These are phyloP conservation scores for Pentalonia nigronervosa DNA, from an alignment of 1,140 invertebrate genomes.

Conservation along the genomic window DNA sequence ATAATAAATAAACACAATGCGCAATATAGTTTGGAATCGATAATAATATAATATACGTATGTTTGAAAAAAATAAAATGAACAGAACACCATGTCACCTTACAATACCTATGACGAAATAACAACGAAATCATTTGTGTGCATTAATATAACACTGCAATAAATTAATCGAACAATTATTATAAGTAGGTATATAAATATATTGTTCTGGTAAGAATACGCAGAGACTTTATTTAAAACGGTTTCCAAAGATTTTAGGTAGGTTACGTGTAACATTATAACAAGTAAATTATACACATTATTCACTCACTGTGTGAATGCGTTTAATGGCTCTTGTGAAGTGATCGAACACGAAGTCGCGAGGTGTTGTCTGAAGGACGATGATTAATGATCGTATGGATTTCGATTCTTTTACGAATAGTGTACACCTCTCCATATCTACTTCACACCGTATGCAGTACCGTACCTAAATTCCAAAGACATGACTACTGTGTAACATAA, in stretches of 20 bases:
- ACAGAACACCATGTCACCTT: too few relatives aligned
- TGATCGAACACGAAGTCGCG: neutral
- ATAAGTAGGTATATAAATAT: neutral
- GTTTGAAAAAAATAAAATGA: neutral
- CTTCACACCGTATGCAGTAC: constrained; percentile 26
- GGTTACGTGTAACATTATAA: neutral
- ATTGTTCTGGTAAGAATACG: neutral
- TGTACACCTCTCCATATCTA: neutral
- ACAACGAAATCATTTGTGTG: neutral
- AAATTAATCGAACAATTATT: neutral
- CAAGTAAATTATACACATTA: constrained; percentile 32
- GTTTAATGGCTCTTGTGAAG: constrained; percentile 26
- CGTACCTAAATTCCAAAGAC: constrained; percentile 36
- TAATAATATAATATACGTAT: neutral
- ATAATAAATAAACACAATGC: too few relatives aligned
- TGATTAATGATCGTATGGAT: constrained; percentile 43
- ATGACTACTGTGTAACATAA: constrained; percentile 38
- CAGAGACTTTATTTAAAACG: neutral
- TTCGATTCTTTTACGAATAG: constrained; percentile 38
- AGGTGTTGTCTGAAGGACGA: neutral
- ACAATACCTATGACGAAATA: neutral
- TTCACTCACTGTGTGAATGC: neutral
- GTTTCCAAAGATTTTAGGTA: neutral
- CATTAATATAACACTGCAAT: neutral
- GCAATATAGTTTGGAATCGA: neutral